Conservation (phyloP, 2,113 vertebrate species). For the Chaetura pelagica region DNA sequence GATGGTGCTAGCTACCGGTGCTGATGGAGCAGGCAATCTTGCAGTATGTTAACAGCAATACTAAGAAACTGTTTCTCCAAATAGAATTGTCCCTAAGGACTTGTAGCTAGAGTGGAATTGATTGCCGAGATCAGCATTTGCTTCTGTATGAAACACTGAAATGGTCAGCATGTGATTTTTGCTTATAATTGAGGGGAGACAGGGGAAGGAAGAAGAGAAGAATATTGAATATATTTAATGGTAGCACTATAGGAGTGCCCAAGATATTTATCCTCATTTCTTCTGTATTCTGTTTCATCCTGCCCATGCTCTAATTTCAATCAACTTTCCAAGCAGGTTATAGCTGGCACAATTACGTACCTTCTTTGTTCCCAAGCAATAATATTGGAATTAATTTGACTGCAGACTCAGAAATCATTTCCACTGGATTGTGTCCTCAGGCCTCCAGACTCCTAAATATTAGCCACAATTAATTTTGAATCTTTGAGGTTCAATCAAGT, state of each 20-base stretch:
- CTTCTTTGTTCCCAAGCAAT: conserved; percentile 9
- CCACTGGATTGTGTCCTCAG: conserved; percentile 15
- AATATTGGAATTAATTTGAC: conserved; percentile 24
- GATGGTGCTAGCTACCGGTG: not conserved
- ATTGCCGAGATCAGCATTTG: not conserved
- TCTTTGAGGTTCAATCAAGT: conserved; percentile 24
- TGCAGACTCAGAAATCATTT: conserved; percentile 5
- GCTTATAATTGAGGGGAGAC: not conserved
- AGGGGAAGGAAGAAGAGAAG: not conserved
- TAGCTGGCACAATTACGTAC: not conserved
- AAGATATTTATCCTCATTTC: not conserved
- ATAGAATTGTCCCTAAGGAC: not conserved
- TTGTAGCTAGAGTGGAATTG: not conserved
- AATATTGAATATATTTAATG: not conserved
- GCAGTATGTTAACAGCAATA: not conserved
- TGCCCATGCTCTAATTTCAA: not conserved
- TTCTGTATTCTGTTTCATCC: not conserved
- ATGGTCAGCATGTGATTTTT: not conserved
- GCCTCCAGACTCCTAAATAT: conserved; percentile 12
- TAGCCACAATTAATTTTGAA: conserved; percentile 14
- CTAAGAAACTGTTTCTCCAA: not conserved
- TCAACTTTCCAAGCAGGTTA: not conserved
- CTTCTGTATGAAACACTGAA: not conserved
- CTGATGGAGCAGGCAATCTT: not conserved
- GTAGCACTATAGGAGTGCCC: not conserved